Evolutionary conservation across 2,113 vertebrate genomes (phyloP).

Genomic region (Abramis brama): DNA sequence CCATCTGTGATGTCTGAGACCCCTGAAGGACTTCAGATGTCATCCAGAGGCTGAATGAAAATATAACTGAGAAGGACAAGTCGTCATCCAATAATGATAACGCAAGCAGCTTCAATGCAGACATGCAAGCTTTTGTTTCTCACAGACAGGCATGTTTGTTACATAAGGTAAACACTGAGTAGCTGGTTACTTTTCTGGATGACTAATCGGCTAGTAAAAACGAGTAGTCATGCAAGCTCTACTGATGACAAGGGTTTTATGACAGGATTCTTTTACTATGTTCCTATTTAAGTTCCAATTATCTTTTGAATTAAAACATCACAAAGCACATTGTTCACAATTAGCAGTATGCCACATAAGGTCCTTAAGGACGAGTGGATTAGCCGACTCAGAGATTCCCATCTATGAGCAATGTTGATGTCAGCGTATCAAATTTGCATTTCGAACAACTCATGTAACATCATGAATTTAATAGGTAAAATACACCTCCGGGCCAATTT

Average conservation of each 20-base stretch:
- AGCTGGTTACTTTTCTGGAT: neutral
- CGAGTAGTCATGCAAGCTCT: neutral
- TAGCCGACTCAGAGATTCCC: neutral
- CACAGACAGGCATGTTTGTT: neutral
- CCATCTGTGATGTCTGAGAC: neutral
- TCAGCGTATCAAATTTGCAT: constrained; percentile 12
- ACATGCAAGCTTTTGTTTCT: neutral
- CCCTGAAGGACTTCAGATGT: neutral
- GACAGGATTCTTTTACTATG: neutral
- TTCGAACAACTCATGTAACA: neutral
- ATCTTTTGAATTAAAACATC: neutral
- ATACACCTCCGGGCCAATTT: constrained; percentile 6
- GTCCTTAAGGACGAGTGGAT: neutral
- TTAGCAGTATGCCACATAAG: neutral
- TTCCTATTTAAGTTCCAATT: neutral
- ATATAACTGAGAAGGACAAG: constrained; percentile 13
- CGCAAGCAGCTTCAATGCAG: neutral
- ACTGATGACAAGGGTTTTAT: neutral
- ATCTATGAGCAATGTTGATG: neutral
- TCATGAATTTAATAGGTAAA: constrained; percentile 14
- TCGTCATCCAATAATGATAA: neutral
- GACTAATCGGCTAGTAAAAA: neutral
- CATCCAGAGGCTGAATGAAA: neutral
- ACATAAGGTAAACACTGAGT: neutral
- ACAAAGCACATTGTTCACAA: neutral